Percentiles rank a stretch among this genome's conserved stretches.
Evolutionary conservation across 2,797 vertebrate genomes (phyloP).

Genomic region (Sebastes paucispinis): DNA sequence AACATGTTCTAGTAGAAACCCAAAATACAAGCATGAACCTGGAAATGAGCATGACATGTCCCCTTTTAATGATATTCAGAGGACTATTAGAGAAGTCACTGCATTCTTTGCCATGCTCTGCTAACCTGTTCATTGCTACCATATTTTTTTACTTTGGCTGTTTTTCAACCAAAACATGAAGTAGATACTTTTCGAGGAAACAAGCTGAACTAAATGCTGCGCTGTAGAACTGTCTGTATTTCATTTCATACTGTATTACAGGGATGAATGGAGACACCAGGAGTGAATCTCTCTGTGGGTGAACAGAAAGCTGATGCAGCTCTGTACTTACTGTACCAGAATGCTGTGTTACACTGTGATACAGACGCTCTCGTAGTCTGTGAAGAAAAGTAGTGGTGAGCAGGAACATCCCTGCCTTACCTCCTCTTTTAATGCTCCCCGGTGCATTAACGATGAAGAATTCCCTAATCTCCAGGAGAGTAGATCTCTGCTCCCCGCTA

Average conservation of each 20-base stretch:
- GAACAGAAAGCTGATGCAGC: conserved; percentile 2
- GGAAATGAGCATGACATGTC: no score
- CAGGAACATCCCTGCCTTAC: not conserved
- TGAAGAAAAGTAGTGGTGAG: conserved; percentile 10
- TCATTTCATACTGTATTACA: conserved; percentile 26
- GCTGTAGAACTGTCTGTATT: not conserved
- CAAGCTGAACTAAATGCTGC: conserved; percentile 5
- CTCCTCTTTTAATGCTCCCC: conserved; percentile 11
- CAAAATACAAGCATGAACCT: no score
- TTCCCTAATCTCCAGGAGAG: conserved; percentile 43
- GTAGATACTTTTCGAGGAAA: not conserved
- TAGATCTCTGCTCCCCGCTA: conserved; percentile 32
- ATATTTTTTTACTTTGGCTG: not conserved
- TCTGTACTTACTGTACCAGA: not conserved
- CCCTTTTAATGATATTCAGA: not conserved
- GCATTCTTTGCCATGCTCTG: not conserved
- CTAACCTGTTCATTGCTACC: not conserved
- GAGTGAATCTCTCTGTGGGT: not conserved
- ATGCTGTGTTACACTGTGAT: not conserved
- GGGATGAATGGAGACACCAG: conserved; percentile 8
- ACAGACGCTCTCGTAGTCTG: not conserved
- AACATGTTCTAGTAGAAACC: no score
- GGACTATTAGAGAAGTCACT: not conserved
- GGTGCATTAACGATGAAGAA: conserved; percentile 35
- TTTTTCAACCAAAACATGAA: not conserved